Percentiles rank a stretch among this genome's conserved stretches.
Conservation (phyloP, 2,113 vertebrate genomes). For the Balaeniceps rex region DNA sequence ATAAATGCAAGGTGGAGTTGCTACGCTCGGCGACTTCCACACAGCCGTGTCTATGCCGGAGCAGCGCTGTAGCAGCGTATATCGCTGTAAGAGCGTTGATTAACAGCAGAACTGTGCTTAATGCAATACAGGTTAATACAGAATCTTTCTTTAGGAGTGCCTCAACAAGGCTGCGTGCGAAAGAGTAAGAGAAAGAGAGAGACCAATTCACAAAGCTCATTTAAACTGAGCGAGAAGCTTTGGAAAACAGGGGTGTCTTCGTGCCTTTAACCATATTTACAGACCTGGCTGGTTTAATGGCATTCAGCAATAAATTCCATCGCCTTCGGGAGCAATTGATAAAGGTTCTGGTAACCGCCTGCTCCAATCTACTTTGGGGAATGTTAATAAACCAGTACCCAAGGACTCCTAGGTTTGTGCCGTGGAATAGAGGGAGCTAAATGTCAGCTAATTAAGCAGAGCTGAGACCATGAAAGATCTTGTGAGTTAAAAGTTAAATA, state of each 20-base stretch:
- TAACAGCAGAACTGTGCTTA: constrained; percentile 51
- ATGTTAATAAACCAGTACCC: constrained; percentile 36
- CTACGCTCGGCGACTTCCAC: rapidly evolving
- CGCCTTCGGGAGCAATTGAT: constrained; percentile 44
- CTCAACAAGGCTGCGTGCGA: neutral
- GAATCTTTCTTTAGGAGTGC: neutral
- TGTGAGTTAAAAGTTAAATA: constrained; percentile 55
- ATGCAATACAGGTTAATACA: constrained; percentile 15
- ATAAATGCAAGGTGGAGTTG: neutral
- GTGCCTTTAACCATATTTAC: constrained; percentile 42
- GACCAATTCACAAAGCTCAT: constrained; percentile 65
- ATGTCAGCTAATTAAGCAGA: constrained; percentile 47
- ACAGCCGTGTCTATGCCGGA: neutral
- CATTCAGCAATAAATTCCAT: constrained; percentile 44
- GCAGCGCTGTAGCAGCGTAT: neutral
- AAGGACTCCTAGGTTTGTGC: constrained; percentile 14
- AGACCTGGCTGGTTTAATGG: neutral
- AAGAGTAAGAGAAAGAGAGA: neutral
- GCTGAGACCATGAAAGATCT: constrained; percentile 50
- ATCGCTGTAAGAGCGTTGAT: neutral
- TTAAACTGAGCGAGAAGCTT: constrained; percentile 12
- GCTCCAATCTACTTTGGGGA: constrained; percentile 46
- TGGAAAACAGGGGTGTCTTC: constrained; percentile 12
- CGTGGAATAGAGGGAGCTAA: constrained; percentile 3
- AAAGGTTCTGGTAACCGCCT: constrained; percentile 16